phyloP scores from a whole-genome alignment of 2,113 vertebrate genomes.

The Ictidomys tridecemlineatus region DNA sequence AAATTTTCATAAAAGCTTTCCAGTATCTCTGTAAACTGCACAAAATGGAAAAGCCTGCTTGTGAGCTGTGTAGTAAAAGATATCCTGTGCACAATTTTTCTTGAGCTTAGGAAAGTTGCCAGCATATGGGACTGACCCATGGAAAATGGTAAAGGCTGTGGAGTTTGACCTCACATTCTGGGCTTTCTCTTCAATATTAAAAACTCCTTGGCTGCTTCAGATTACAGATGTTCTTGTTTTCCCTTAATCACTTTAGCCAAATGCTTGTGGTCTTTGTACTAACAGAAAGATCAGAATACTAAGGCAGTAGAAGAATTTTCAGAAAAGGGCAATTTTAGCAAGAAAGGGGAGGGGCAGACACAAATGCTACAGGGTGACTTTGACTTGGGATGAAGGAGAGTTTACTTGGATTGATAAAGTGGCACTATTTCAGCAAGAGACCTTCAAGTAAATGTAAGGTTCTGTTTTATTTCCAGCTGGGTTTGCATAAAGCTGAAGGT shows the following conservation, averaged over 20 bases:
- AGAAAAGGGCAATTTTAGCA: not conserved
- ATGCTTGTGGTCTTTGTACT: not conserved
- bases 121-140: not conserved
- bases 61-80: not conserved
- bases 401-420: not conserved
- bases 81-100: not conserved
- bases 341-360: not conserved
- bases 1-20: slow-evolving; percentile 26
- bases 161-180: not conserved
- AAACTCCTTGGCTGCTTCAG: not conserved
- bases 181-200: not conserved
- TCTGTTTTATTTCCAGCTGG: not conserved
- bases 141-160: not conserved
- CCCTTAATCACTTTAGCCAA: not conserved
- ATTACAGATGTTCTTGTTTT: not conserved
- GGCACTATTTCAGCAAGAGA: not conserved
- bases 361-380: not conserved
- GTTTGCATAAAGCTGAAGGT: not conserved
- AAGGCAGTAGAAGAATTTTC: not conserved
- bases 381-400: not conserved
- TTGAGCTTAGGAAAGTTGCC: not conserved
- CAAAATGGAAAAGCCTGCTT: not conserved
- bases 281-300: not conserved
- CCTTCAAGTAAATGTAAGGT: not conserved
- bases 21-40: not conserved